Percentiles rank a stretch among this genome's conserved stretches.
Evolutionary conservation across 2,888 invertebrate species (phyloP).

Genomic region (Agrochola circellaris): DNA sequence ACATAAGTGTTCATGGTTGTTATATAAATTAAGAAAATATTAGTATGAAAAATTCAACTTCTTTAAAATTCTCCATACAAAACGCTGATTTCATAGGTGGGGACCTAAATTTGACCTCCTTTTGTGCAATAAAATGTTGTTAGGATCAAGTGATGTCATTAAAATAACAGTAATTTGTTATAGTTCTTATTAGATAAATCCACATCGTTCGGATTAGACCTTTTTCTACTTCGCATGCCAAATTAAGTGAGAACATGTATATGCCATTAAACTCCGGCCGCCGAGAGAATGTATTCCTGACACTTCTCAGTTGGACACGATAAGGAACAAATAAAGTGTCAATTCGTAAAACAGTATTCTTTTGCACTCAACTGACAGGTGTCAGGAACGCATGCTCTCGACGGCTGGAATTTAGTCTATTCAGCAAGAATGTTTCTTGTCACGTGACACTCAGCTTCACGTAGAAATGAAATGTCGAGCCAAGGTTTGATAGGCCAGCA

Average conservation of each 20-base stretch:
- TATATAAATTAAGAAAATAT: too few species aligned
- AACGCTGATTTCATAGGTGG: too few species aligned
- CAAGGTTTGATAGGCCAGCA: constrained; percentile 23
- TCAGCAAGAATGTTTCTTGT: not conserved
- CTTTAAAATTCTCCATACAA: too few species aligned
- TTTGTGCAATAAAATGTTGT: constrained; percentile 41
- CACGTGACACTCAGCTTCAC: not conserved
- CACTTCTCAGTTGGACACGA: too few species aligned
- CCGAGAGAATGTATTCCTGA: too few species aligned
- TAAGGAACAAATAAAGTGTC: too few species aligned
- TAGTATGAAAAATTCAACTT: too few species aligned
- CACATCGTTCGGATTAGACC: constrained; percentile 6
- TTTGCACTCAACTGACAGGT: too few species aligned
- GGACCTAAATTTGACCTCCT: constrained; percentile 6
- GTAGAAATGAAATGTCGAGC: not conserved
- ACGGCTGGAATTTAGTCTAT: not conserved
- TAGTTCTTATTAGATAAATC: constrained; percentile 19
- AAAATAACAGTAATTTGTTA: constrained; percentile 11
- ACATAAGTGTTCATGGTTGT: too few species aligned
- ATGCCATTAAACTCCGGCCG: constrained; percentile 1
- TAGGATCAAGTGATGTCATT: constrained; percentile 24
- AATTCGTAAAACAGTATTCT: too few species aligned
- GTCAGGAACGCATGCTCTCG: too few species aligned
- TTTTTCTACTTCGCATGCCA: constrained; percentile 29
- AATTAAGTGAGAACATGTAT: constrained; percentile 26